Percentiles rank a stretch among this genome's conserved stretches.
phyloP scores from a whole-genome alignment of 2,113 vertebrate genomes.

The Anarrhichthys ocellatus region DNA sequence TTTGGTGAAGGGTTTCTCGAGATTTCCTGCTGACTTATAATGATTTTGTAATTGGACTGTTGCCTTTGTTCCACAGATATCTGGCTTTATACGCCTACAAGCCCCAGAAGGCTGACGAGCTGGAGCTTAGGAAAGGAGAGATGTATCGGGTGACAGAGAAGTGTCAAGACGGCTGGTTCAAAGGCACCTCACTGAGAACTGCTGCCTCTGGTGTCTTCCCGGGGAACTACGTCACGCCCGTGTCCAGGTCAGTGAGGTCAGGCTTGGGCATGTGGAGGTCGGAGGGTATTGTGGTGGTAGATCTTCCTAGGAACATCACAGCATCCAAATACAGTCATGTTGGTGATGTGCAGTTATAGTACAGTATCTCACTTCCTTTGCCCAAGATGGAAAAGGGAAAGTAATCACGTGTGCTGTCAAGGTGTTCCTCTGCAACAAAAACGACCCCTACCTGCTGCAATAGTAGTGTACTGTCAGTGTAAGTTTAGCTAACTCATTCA shows the following conservation, averaged over 20 bases:
- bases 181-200: constrained; percentile 92
- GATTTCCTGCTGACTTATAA: constrained; percentile 9
- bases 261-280: not conserved
- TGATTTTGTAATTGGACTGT: constrained; percentile 8
- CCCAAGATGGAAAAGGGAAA: not conserved
- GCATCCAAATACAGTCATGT: not conserved
- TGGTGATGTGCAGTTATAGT: not conserved
- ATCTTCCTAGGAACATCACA: not conserved
- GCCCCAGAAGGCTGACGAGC: constrained; percentile 96
- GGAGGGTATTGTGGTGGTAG: not conserved
- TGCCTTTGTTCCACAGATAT: constrained; percentile 82
- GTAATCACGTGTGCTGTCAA: not conserved
- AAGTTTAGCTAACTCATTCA: not conserved
- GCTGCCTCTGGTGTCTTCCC: constrained; percentile 96
- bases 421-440: not conserved
- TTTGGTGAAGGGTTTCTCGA: constrained; percentile 2
- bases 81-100: constrained; percentile 97
- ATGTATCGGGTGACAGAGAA: constrained; percentile 98
- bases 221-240: constrained; percentile 97
- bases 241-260: constrained; percentile 89
- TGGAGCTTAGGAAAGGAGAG: constrained; percentile 96
- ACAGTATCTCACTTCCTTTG: not conserved
- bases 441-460: not conserved
- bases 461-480: not conserved
- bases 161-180: constrained; percentile 99